Base-by-base conservation (phyloP, 2,113 vertebrate genomes). In the Kobus ellipsiprymnus region DNA sequence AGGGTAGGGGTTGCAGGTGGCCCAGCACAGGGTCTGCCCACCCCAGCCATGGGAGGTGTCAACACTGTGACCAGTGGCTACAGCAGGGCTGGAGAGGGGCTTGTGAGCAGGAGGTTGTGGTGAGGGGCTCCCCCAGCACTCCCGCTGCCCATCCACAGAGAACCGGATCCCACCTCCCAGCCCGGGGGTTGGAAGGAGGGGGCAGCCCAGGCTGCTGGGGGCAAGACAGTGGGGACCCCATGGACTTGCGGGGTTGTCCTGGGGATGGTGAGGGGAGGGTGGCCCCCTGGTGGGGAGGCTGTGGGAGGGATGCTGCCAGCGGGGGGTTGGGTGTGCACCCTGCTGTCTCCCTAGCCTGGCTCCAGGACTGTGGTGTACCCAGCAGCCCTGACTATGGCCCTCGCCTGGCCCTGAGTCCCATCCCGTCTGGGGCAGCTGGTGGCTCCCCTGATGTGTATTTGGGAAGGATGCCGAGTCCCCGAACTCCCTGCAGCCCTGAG, bases 301-400 rank as follows among this genome's bases (percentile, higher is more conserved):
- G 3, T 23, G 48, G 87, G 59, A 44, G 30, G 82, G 30, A 27
- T 44, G 27, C 16, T 50, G 3, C 0, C 13, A 27, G 6, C 2
- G 14, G 30, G 25, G 30, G 1, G 3, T 36, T 71, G 67, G 19
- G 10, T 16, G 9, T 16, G 48, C 48, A 15, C 23, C 16, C 1
- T 2, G 0, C 15, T 23, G 8, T 17, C 29, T 21, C 19, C 15
- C 14, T 15, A 21, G 19, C 60, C 11, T 27, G 5, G 74, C 30
- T 67, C 14, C 7, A 1, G 10, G 29, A 11, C 48, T 12, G 33
- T 16, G n/a, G 48, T 14, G 7, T 7, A 15, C 27, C 6, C 80
- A 2, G 23, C n/a, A 29, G 44, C 48, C 33, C 14, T 3, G 21
- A 2, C 11, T 1, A 1, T 0, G 1, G 23, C 27, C 5, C 0